These are phyloP conservation scores for Drosophila rhopaloa DNA, from an alignment of 1,140 invertebrate species.

Conservation along the genomic window DNA sequence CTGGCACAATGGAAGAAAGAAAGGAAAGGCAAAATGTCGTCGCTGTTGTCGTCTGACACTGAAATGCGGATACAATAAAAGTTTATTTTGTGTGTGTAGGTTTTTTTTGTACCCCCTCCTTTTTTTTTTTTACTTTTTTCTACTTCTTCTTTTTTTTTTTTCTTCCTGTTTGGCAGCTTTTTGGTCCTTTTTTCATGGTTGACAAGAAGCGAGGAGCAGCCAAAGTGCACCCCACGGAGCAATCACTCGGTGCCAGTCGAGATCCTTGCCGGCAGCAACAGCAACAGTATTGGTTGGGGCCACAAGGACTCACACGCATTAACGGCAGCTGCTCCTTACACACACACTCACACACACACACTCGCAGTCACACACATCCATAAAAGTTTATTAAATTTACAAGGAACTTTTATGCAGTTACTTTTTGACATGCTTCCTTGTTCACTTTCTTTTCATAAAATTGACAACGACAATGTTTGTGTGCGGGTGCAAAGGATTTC, in stretches of 20 bases:
- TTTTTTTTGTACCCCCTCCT: not conserved
- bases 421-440: constrained; percentile 77
- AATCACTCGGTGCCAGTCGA: constrained; percentile 73
- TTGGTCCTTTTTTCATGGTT: constrained; percentile 43
- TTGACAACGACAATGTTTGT: constrained; percentile 74
- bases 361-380: constrained; percentile 41
- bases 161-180: constrained; percentile 5
- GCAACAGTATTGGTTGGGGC: constrained; percentile 64
- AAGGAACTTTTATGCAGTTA: constrained; percentile 83
- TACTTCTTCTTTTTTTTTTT: constrained; percentile 2
- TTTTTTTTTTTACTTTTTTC: not conserved
- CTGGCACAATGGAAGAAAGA: constrained; percentile 14
- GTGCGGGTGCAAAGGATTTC: constrained; percentile 57
- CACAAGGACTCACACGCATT: constrained; percentile 64
- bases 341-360: constrained; percentile 19
- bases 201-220: constrained; percentile 49
- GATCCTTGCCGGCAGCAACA: constrained; percentile 34
- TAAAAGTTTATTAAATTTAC: constrained; percentile 84
- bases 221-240: constrained; percentile 80
- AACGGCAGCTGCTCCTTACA: constrained; percentile 67
- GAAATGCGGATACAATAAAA: constrained; percentile 83
- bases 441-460: constrained; percentile 59
- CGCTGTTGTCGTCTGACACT: constrained; percentile 64
- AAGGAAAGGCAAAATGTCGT: constrained; percentile 55
- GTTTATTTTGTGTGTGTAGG: constrained; percentile 55